These are phyloP conservation scores for Cottus gobio DNA, from an alignment of 2,113 vertebrate genomes.

Conservation along the genomic window DNA sequence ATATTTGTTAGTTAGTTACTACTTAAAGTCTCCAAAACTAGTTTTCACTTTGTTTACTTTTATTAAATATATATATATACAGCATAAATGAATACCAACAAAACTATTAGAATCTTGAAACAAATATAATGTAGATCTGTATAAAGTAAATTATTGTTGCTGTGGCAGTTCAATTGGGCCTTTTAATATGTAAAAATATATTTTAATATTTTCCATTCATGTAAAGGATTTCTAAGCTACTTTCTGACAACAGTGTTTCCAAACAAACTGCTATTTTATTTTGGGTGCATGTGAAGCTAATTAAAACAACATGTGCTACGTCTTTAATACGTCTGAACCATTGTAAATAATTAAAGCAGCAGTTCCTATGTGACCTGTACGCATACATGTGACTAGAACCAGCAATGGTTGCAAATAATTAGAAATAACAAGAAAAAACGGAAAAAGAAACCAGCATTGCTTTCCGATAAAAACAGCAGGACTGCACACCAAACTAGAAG, in stretches of 20 bases:
- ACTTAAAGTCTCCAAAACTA: neutral
- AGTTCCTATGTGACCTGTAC: slow-evolving; percentile 16
- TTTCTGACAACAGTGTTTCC: slow-evolving; percentile 17
- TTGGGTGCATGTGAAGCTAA: slow-evolving; percentile 38
- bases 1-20: neutral
- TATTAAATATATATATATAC: neutral
- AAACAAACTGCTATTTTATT: slow-evolving; percentile 54
- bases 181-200: no score
- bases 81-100: neutral
- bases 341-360: slow-evolving; percentile 17
- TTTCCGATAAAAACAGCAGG: slow-evolving; percentile 59
- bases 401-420: slow-evolving; percentile 22
- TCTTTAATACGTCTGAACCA: slow-evolving; percentile 47
- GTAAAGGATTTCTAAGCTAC: neutral
- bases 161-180: neutral
- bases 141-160: neutral
- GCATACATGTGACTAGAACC: slow-evolving; percentile 24
- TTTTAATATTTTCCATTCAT: slow-evolving; percentile 8
- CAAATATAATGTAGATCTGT: neutral
- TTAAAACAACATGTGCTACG: slow-evolving; percentile 44
- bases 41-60: neutral
- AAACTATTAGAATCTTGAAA: neutral
- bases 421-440: slow-evolving; percentile 14
- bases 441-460: slow-evolving; percentile 6
- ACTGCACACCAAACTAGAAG: slow-evolving; percentile 32